These are phyloP conservation scores for Leptonema lineaticorne DNA, from an alignment of 1,140 invertebrate species.

Conservation along the genomic window DNA sequence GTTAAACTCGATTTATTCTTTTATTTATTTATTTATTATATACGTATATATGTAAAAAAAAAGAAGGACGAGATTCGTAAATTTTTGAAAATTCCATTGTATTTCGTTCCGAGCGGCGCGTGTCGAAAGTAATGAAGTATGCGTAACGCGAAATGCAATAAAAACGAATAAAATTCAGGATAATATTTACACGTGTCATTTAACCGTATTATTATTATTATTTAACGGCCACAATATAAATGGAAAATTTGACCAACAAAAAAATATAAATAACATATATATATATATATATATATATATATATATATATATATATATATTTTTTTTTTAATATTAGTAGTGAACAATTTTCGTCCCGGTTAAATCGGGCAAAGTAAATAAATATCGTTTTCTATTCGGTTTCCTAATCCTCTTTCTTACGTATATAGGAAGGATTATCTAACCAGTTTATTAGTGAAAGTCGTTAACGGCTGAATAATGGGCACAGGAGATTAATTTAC, in stretches of 20 bases:
- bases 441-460: conserved; percentile 27
- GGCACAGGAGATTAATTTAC: conserved; percentile 36
- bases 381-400: neutral
- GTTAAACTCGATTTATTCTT: too few relatives aligned
- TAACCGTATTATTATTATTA: conserved; percentile 7
- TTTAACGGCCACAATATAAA: neutral
- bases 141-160: conserved; percentile 15
- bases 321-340: neutral
- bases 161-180: conserved; percentile 13
- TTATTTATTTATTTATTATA: too few relatives aligned
- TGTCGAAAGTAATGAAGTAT: conserved; percentile 18
- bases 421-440: conserved; percentile 32
- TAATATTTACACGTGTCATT: conserved; percentile 24
- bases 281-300: neutral
- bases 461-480: conserved; percentile 35
- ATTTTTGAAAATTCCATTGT: too few relatives aligned
- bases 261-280: neutral
- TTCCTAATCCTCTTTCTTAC: conserved; percentile 25
- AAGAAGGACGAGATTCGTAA: too few relatives aligned
- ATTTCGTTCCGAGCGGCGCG: too few relatives aligned
- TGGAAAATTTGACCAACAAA: neutral
- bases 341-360: neutral
- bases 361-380: too few relatives aligned
- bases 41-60: too few relatives aligned
- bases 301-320: neutral